A percentile compares a stretch with the other conserved stretches of the same genome.
Conservation (phyloP, 2,113 vertebrate genomes). For the Tachuris rubrigastra region DNA sequence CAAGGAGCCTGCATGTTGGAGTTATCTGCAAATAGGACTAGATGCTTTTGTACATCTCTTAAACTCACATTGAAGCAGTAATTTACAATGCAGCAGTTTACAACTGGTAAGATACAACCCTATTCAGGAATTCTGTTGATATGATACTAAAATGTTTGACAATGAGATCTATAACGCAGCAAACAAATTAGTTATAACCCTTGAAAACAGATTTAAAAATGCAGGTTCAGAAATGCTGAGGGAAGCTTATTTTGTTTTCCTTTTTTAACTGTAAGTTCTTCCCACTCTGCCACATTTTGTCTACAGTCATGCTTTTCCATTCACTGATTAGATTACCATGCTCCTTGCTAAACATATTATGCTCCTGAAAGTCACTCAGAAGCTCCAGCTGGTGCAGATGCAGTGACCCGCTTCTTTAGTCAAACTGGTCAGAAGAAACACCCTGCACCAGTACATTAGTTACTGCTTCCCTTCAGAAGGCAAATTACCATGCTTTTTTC, state of each 20-base stretch:
- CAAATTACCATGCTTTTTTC: neutral
- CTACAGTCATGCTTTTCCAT: conserved; percentile 55
- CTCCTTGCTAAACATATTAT: conserved; percentile 55
- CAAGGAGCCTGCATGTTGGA: neutral
- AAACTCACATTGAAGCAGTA: neutral
- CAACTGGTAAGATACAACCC: neutral
- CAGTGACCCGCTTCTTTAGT: conserved; percentile 10
- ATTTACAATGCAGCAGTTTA: neutral
- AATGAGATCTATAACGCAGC: neutral
- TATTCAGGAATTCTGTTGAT: neutral
- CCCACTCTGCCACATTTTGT: conserved; percentile 22
- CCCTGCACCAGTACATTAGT: neutral
- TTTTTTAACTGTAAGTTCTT: neutral
- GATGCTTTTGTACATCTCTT: neutral
- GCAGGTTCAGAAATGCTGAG: neutral
- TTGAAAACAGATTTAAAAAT: neutral
- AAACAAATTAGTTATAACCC: neutral
- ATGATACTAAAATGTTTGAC: neutral
- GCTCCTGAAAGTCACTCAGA: conserved; percentile 44
- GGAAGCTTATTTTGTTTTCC: neutral
- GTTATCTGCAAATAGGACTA: neutral
- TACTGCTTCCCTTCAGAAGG: neutral
- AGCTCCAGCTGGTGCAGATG: conserved; percentile 60
- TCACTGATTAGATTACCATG: conserved; percentile 62
- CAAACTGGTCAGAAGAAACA: neutral